Evolutionary conservation across 2,113 vertebrate genomes (phyloP), one percentile per base, ranked within the genome.

Genomic region (Elgaria multicarinata): DNA sequence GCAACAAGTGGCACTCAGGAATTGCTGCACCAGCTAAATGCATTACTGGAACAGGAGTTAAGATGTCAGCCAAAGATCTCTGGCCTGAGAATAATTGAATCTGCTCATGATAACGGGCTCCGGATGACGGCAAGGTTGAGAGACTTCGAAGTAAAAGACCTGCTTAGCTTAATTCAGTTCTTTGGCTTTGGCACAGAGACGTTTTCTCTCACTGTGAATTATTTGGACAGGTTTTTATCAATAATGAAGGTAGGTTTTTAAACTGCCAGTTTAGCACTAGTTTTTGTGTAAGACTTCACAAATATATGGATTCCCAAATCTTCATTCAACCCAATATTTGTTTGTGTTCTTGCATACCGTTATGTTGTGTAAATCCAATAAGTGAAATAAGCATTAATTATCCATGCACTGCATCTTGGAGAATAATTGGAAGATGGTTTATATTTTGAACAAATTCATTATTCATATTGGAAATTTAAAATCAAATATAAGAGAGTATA

Each of bases 91-190:
- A 93, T 99, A 33, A 97, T 99, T 0, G 99, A 99, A 90, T 90
- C 97, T 2, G 97, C 98, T 33, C 98, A 98, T 1, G 99, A 99
- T 91, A 98, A 98, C 0, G 98, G 98, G 13, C 97, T 99, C 62
- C 96, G 98, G 55, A 98, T 99, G 98, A 99, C 98, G 0, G 93
- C 97, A 1, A 97, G 97, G 62, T 96, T 99, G 33, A 94, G 99
- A 44, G 99, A 99, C 93, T 98, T 98, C 79, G 97, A 99, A 95
- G 98, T 99, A 87, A 99, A 98, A 86, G 98, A 99, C 90, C 97
- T 99, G 36, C 98, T 99, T 28, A 99, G 98, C 79, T 94, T 99
- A 67, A 98, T 98, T 89, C 98, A 98, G 74, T 99, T 99, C 97
- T 99, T 99, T 5, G 98, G 98, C 82, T 99, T 99, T 90, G 96